phyloP scores from a whole-genome alignment of 2,888 invertebrate species.

The Eulithis testata region DNA sequence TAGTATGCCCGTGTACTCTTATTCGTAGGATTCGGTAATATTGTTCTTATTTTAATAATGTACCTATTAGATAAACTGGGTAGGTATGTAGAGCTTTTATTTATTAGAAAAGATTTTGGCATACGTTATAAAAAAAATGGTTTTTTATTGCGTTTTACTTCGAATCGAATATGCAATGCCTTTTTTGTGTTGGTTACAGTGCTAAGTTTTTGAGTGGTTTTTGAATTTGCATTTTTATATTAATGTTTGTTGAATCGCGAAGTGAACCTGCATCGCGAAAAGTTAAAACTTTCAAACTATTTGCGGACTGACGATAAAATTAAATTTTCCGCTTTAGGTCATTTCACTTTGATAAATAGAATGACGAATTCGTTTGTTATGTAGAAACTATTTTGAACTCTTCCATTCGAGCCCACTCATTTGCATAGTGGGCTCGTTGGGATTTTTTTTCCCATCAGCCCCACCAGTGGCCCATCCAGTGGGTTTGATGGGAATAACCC shows the following conservation, averaged over 20 bases:
- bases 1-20: too few species aligned
- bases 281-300: constrained; percentile 30
- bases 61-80: too few species aligned
- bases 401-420: too few species aligned
- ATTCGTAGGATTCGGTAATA: too few species aligned
- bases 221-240: constrained; percentile 35
- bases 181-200: background rate
- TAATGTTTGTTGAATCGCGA: constrained; percentile 25
- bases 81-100: too few species aligned
- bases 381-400: constrained; percentile 28
- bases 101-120: too few species aligned
- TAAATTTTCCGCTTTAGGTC: constrained; percentile 51
- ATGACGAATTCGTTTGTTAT: constrained; percentile 40
- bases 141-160: background rate
- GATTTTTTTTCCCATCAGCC: too few species aligned
- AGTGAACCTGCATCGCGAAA: constrained; percentile 35
- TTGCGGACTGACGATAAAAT: constrained; percentile 47
- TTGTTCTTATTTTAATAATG: too few species aligned
- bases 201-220: constrained; percentile 21
- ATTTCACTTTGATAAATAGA: constrained; percentile 51
- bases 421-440: too few species aligned
- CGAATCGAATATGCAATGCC: background rate
- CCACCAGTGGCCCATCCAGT: too few species aligned
- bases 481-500: too few species aligned
- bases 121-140: too few species aligned